These are phyloP conservation scores for Eulemur rubriventer DNA, from an alignment of 2,797 vertebrate genomes.

Conservation along the genomic window DNA sequence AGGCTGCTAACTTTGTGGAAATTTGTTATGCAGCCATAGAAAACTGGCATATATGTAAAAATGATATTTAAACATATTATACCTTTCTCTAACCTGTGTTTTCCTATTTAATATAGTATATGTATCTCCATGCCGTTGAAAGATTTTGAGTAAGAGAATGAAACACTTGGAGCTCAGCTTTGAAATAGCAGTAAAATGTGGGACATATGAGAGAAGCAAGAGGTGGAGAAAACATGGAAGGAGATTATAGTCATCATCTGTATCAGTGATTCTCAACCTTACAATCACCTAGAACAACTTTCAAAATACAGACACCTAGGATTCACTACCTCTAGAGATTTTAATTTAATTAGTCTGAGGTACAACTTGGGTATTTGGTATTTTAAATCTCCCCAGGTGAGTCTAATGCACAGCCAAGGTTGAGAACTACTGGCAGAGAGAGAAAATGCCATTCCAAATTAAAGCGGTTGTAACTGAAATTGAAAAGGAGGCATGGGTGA, in stretches of 20 bases:
- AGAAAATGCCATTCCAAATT: background rate
- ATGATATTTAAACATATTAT: slow-evolving; percentile 14
- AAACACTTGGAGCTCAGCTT: background rate
- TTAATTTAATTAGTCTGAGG: background rate
- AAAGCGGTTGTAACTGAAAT: background rate
- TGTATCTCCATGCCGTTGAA: background rate
- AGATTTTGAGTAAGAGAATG: slow-evolving; percentile 4
- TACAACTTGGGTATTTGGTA: background rate
- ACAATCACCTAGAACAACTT: slow-evolving; percentile 5
- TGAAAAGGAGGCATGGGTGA: background rate
- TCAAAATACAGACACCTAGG: background rate
- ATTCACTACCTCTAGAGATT: background rate
- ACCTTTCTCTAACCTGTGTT: background rate
- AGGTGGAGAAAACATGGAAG: background rate
- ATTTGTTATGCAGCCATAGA: background rate
- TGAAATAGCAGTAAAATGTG: slow-evolving; percentile 8
- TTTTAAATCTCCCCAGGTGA: slow-evolving; percentile 11
- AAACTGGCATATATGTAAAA: slow-evolving; percentile 14
- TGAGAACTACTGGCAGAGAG: background rate
- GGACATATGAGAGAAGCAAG: background rate
- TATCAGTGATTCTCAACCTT: background rate
- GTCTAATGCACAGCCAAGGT: background rate
- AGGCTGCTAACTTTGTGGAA: background rate
- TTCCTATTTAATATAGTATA: background rate
- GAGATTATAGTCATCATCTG: background rate